Base-by-base conservation (phyloP, 2,888 invertebrate species). In the Lepeophtheirus nordmannii region DNA sequence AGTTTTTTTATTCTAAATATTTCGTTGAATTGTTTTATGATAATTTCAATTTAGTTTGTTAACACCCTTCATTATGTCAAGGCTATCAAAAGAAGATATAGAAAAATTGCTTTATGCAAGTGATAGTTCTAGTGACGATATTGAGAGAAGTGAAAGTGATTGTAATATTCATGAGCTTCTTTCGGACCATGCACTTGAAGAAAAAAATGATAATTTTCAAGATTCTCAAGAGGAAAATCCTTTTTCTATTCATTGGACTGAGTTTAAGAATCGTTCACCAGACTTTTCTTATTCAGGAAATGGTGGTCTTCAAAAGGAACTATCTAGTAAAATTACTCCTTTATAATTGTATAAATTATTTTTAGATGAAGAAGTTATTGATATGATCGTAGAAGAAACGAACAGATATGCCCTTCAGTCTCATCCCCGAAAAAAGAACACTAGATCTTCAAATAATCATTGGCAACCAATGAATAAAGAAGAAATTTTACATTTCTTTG, bases 391-490 rank as follows among this genome's bases (percentile, higher is more conserved):
- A 41, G 11, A 41, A 41, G 41, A 41, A 41, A 41, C 41, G 14
- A 41, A 41, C 41, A 41, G 41, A 41, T 41, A 41, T 41, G 41
- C 41, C 41, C 41, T 41, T 41, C 41, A 41, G 41, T 41, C 41
- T 41, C 41, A 41, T 41, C 41, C 11, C 14, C 41, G 14, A 41
- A 14, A 10, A 41, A 41, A 41, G 41, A 41, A 41, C 10, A 10
- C 41, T 11, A 41, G 41, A 41, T 41, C 41, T 41, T 41, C 41
- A 14, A 11, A 10, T 14, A 41, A 11, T 11, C 41, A 10, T 10
- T 41, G 41, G 41, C 10, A 41, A 41, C 41, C 41, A 41, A 41
- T 14, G 41, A 41, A 41, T 14, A 41, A 41, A 41, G 41, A 41
- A 41, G 41, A 41, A 41, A 41, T 41, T 41, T 41, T 41, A 41